Conservation (phyloP, 23 tunicate genomes). For the Phallusia fumigata region DNA sequence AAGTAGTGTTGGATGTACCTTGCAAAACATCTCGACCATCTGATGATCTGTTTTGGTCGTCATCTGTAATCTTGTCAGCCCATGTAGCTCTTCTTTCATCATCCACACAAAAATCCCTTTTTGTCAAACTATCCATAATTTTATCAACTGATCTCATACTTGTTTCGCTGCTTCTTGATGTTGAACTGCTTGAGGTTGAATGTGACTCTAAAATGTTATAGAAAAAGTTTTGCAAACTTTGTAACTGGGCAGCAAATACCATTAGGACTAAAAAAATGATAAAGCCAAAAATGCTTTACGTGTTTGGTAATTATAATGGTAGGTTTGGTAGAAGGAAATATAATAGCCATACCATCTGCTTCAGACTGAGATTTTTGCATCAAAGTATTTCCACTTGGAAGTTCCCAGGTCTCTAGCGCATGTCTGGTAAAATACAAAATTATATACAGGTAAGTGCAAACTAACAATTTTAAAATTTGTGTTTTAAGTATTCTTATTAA, state of each 20-base stretch:
- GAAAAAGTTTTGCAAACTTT: too few species aligned
- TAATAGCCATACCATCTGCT: too few species aligned
- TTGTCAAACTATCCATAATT: constrained; percentile 31
- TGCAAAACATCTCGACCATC: constrained; percentile 4
- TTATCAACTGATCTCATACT: constrained; percentile 21
- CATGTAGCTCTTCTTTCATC: neutral
- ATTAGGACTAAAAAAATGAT: too few species aligned
- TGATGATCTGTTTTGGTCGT: neutral
- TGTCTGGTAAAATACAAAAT: constrained; percentile 7
- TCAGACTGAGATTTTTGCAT: neutral
- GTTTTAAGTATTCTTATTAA: neutral
- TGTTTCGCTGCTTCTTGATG: neutral
- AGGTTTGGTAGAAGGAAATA: too few species aligned
- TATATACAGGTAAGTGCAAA: neutral
- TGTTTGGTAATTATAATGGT: too few species aligned
- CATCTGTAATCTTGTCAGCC: neutral
- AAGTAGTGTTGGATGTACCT: neutral
- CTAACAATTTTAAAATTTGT: neutral
- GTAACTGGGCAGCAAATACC: too few species aligned
- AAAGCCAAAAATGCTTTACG: too few species aligned
- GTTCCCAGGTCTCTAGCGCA: constrained; percentile 30
- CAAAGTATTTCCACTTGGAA: constrained; percentile 21
- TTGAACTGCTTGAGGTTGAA: constrained; percentile 3
- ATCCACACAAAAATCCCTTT: constrained; percentile 29
- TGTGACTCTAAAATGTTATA: neutral